Percentiles rank a stretch among this genome's conserved stretches.
Evolutionary conservation across 2,888 invertebrate genomes (phyloP).

Genomic region (Tineola bisselliella): DNA sequence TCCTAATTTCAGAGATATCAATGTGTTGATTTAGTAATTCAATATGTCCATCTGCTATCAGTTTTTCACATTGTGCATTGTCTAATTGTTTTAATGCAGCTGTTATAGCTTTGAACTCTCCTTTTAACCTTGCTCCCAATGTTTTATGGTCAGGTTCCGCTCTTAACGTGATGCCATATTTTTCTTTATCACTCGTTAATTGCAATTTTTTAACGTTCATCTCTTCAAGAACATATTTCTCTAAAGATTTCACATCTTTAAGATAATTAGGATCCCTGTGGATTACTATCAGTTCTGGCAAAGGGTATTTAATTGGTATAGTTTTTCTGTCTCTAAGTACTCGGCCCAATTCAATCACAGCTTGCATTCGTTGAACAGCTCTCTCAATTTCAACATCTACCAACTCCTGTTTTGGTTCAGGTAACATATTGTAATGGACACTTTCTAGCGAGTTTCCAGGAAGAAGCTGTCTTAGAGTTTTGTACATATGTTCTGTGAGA

Average conservation of each 20-base stretch:
- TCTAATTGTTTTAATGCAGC: constrained; percentile 81
- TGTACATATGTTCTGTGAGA: constrained; percentile 94
- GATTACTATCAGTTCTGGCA: constrained; percentile 95
- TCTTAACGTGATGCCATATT: constrained; percentile 88
- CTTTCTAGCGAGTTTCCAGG: constrained; percentile 71
- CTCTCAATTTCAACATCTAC: constrained; percentile 89
- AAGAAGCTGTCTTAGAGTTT: constrained; percentile 79
- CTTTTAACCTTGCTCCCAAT: constrained; percentile 88
- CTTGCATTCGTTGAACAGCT: constrained; percentile 93
- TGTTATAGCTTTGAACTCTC: constrained; percentile 88
- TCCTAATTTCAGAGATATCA: constrained; percentile 79
- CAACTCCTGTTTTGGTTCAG: constrained; percentile 73
- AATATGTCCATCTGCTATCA: constrained; percentile 75
- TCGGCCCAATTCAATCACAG: constrained; percentile 92
- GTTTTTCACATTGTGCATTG: constrained; percentile 81
- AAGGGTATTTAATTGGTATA: constrained; percentile 94
- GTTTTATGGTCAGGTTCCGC: constrained; percentile 96
- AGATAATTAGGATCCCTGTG: constrained; percentile 84
- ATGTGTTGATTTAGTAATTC: constrained; percentile 80
- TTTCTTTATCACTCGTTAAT: constrained; percentile 87
- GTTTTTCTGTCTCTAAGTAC: constrained; percentile 93
- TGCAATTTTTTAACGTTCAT: constrained; percentile 89
- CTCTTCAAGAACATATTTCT: constrained; percentile 90
- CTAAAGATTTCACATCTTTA: constrained; percentile 78
- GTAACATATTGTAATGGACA: constrained; percentile 93